Evolutionary conservation across 2,888 invertebrate genomes (phyloP).

Genomic region (Oasisia sp.): DNA sequence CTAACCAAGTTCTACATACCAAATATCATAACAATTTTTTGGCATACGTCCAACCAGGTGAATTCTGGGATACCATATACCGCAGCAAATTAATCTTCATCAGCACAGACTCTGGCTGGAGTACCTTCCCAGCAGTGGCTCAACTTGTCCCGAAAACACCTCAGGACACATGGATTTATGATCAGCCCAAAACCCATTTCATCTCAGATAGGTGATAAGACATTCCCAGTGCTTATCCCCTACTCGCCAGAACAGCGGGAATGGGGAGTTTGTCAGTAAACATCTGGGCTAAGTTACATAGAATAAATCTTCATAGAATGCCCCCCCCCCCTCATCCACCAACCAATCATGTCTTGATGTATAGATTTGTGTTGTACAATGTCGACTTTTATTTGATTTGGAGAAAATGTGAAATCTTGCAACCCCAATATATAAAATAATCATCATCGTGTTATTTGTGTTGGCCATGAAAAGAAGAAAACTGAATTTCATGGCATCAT

Average conservation of each 20-base stretch:
- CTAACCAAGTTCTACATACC: not conserved
- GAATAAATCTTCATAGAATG: constrained; percentile 4
- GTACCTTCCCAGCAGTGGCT: not conserved
- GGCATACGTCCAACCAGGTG: not conserved
- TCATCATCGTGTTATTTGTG: no score
- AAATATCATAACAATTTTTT: not conserved
- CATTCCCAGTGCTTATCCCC: not conserved
- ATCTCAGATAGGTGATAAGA: not conserved
- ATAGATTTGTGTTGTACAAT: no score
- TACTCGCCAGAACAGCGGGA: not conserved
- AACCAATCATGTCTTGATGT: no score
- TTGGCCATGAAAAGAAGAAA: no score
- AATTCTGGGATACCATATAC: not conserved
- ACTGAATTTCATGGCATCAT: no score
- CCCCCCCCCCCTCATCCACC: no score
- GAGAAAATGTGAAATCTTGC: no score
- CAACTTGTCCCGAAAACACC: not conserved
- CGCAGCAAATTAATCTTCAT: not conserved
- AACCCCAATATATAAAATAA: no score
- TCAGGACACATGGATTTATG: not conserved
- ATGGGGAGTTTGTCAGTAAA: not conserved
- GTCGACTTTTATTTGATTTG: no score
- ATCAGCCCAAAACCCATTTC: not conserved
- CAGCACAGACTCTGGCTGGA: not conserved
- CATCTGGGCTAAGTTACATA: not conserved